Evolutionary conservation across 2,113 vertebrate species (phyloP).

Genomic region (Channa maculata): DNA sequence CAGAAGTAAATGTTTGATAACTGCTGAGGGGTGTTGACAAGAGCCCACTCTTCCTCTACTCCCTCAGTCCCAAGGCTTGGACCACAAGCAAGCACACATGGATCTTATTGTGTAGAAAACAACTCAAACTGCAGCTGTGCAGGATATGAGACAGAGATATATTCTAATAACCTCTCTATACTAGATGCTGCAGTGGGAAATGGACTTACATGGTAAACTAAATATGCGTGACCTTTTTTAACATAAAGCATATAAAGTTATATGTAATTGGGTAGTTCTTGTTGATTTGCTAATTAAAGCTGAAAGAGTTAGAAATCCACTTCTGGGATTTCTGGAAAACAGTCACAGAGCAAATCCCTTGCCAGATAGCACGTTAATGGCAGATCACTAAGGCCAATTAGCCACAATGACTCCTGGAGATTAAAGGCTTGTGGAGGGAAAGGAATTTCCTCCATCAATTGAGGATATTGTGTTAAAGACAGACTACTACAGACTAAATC

Average conservation of each 20-base stretch:
- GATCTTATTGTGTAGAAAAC: conserved; percentile 53
- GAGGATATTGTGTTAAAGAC: neutral
- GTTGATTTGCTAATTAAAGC: conserved; percentile 3
- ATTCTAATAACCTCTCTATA: conserved; percentile 45
- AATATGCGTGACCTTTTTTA: conserved; percentile 19
- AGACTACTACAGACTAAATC: neutral
- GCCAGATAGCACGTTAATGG: conserved; percentile 3
- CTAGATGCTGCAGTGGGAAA: conserved; percentile 15
- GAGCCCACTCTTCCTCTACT: conserved; percentile 28
- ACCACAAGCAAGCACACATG: conserved; percentile 59
- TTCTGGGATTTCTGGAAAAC: conserved; percentile 13
- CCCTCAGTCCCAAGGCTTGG: conserved; percentile 33
- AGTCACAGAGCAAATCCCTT: conserved; percentile 11
- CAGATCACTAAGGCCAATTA: conserved; percentile 13
- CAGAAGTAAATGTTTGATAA: conserved; percentile 20
- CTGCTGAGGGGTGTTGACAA: conserved; percentile 23
- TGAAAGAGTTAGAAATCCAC: neutral
- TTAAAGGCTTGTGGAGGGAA: neutral
- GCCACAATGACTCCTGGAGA: neutral
- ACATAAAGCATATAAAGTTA: too few relatives aligned
- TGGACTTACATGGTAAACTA: conserved; percentile 7
- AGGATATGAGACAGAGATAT: conserved; percentile 61
- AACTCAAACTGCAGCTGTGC: conserved; percentile 63
- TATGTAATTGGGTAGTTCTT: neutral
- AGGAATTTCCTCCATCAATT: neutral